Base-by-base conservation (phyloP, 2,797 vertebrate genomes). In the Distichodus sexfasciatus region DNA sequence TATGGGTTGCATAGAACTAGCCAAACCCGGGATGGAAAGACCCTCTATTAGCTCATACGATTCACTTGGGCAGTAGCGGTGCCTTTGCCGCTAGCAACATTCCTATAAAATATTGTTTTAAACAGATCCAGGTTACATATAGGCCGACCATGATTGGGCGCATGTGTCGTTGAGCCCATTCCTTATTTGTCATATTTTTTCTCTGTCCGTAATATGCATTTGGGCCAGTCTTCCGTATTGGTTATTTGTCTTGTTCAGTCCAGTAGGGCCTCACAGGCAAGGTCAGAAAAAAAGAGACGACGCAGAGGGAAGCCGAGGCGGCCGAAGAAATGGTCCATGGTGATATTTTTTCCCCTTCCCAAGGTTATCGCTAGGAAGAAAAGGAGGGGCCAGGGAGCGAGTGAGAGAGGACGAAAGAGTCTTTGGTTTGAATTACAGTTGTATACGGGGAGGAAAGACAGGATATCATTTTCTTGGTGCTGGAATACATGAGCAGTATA, bases 341-440 rank as follows among this genome's bases (percentile, higher is more conserved):
- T 50, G 55, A 75, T 72, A 69, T 73, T 79, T 79, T 75, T 71
- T 64, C 64, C 69, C 44, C 62, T 57, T 76, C 54, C 66, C 74
- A 74, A 76, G 77, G 77, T 79, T 76, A 74, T 76, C 44, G 28
- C 71, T 58, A 61, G 75, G 66, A 72, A 62, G 64, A 75, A 68
- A 65, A 17, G 10, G 57, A 43, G 63, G 51, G 68, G 29, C 21
- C 40, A 70, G 60, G 43, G 44, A 69, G 58, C 43, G 50, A 74
- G 55, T 35, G 50, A 61, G 59, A 46, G 40, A 54, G 55, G 57
- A 55, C 58, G 33, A 38, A 73, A 10, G 54, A 67, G 73, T 66
- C 44, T 63, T 75, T 44, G 60, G 38, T 62, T 76, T 69, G 28
- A 66, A 74, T 80, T 80, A 72, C 74, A 55, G 64, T 57, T 67